Percentiles rank a stretch among this genome's conserved stretches.
phyloP scores from a whole-genome alignment of 1,140 invertebrate species.

The Sitodiplosis mosellana region DNA sequence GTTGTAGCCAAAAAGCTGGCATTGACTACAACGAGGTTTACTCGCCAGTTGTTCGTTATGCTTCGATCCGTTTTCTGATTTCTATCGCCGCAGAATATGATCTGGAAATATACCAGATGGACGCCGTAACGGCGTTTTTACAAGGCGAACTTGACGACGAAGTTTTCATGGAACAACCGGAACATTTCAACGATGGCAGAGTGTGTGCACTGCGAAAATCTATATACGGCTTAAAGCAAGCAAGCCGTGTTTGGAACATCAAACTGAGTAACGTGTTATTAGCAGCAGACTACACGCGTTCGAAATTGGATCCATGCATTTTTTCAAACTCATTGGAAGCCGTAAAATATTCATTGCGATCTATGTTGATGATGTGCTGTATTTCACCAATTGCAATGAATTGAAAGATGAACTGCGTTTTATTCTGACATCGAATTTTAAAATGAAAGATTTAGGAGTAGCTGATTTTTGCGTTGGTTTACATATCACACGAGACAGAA shows the following conservation, averaged over 20 bases:
- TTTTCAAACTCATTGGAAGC: too few relatives aligned
- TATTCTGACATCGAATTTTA: too few relatives aligned
- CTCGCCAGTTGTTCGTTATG: slow-evolving; percentile 5
- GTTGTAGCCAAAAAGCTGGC: slow-evolving; percentile 9
- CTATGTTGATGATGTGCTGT: slow-evolving; percentile 16
- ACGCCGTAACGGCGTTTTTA: slow-evolving; percentile 10
- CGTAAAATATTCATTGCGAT: slow-evolving; percentile 9
- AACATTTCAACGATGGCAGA: slow-evolving; percentile 4
- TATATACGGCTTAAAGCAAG: slow-evolving; percentile 1
- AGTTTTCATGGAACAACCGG: slow-evolving; percentile 23
- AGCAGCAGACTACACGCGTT: slow-evolving; percentile 3
- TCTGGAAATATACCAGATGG: slow-evolving; percentile 12
- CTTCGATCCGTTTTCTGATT: slow-evolving; percentile 8
- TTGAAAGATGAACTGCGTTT: slow-evolving; percentile 6
- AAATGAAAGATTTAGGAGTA: slow-evolving; percentile 6
- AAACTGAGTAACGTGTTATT: slow-evolving; percentile 7
- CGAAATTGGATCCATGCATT: slow-evolving; percentile 11
- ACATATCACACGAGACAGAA: slow-evolving; percentile 10
- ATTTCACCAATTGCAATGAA: slow-evolving; percentile 8
- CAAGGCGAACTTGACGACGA: slow-evolving; percentile 13
- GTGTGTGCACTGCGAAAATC: slow-evolving; percentile 2
- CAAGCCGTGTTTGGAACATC: slow-evolving; percentile 12
- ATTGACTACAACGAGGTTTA: slow-evolving; percentile 11
- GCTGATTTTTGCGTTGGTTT: slow-evolving; percentile 14
- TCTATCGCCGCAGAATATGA: slow-evolving; percentile 11